Evolutionary conservation across 2,797 vertebrate genomes (phyloP), one percentile per base, ranked within the genome.

Genomic region (Champsocephalus esox): DNA sequence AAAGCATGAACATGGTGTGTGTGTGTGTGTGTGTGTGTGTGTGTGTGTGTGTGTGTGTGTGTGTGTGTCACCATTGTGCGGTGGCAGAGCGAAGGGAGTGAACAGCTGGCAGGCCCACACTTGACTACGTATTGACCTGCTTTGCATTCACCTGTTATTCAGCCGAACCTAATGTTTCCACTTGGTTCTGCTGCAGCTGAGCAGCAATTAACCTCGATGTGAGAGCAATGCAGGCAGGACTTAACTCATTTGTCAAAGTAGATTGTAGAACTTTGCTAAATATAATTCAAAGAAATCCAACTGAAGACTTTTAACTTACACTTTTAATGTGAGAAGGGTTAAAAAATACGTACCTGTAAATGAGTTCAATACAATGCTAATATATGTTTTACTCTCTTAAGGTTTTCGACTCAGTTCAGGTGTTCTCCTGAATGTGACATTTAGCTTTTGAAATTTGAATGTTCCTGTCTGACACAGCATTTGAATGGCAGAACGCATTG

Each of bases 121-220:
- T 91, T 83, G 78, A 92, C 88, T 89, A 91, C 84, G 17, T 83
- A 88, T 77, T 92, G 90, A 92, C 91, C 87, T 93, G 91, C 83
- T 93, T 93, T 93, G 92, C 87, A 90, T 92, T 93, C 91, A 93
- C 92, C 92, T 91, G 91, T 91, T 92, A 90, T 90, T 91, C 90
- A 93, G 84, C 82, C 78, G 58, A 89, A 89, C 87, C 84, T 91
- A 92, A 92, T 90, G 86, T 89, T 90, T 92, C 86, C 86, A 87
- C 88, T 88, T 75, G 82, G 82, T 83, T 86, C 86, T 65, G 58
- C 77, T 71, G 85, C 87, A 81, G 82, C 89, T 88, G 82, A 89
- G 86, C 80, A 70, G 83, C 87, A 88, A 89, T 92, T 89, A 92
- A 93, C 92, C 88, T 85, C 70, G 2, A 67, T 69, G 81, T 51